Evolutionary conservation across 1,140 invertebrate species (phyloP).

Genomic region (Cyclina sinensis): DNA sequence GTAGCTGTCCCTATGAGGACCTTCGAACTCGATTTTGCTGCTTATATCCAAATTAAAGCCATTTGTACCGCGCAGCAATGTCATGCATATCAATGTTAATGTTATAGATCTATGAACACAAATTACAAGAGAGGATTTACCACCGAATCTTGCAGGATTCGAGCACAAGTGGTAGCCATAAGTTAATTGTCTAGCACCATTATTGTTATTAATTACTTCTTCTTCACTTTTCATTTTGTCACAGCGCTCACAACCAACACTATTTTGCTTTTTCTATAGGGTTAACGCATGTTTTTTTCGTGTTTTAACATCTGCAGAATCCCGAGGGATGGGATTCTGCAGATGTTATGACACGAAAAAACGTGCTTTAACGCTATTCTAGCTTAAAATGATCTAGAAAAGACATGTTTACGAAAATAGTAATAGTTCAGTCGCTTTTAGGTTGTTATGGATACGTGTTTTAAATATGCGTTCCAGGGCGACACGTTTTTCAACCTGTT

Average conservation of each 20-base stretch:
- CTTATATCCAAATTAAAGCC: constrained; percentile 39
- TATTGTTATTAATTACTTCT: neutral
- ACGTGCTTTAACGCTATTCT: too few relatives aligned
- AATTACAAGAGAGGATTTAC: neutral
- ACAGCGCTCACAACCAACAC: neutral
- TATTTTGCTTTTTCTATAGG: too few relatives aligned
- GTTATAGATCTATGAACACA: neutral
- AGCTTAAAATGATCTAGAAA: too few relatives aligned
- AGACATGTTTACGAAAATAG: too few relatives aligned
- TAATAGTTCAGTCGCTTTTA: too few relatives aligned
- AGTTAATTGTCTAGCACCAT: neutral
- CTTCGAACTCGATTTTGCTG: neutral
- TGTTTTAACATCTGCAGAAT: too few relatives aligned
- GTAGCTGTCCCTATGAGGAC: neutral
- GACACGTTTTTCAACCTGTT: too few relatives aligned
- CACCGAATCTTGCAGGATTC: neutral
- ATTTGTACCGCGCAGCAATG: neutral
- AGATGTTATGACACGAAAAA: too few relatives aligned
- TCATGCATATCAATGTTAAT: neutral
- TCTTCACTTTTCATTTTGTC: neutral
- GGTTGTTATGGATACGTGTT: too few relatives aligned
- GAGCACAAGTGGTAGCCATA: neutral
- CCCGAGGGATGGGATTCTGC: too few relatives aligned
- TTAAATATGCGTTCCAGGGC: too few relatives aligned
- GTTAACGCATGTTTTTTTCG: too few relatives aligned